These are phyloP conservation scores for Vannuccia rotundouncinata DNA, from an alignment of 2,888 invertebrate genomes.

Conservation along the genomic window DNA sequence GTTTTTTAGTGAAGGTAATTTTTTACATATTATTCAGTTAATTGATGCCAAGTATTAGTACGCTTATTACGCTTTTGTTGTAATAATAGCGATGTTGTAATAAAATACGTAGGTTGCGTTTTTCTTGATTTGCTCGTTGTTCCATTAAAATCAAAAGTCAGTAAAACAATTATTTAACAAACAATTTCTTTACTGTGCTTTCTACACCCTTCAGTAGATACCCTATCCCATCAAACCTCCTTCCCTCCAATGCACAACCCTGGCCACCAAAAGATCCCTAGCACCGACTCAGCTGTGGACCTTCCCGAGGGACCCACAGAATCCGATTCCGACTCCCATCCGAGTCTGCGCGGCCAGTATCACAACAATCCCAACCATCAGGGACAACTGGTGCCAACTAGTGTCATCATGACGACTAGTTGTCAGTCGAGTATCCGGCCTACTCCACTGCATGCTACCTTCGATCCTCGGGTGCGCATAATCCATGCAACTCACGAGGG, in stretches of 20 bases:
- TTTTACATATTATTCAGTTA: no score
- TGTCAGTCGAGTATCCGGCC: not conserved
- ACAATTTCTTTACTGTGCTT: no score
- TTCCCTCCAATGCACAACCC: not conserved
- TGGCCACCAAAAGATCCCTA: constrained; percentile 2
- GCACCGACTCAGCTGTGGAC: constrained; percentile 18
- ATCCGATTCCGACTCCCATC: constrained; percentile 25
- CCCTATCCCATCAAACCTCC: not conserved
- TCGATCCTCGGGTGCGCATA: not conserved
- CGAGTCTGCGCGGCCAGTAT: constrained; percentile 8
- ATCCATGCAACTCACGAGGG: not conserved
- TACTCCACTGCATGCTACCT: not conserved
- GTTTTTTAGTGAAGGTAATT: no score
- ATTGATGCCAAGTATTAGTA: no score
- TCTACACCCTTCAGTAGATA: no score
- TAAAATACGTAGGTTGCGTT: no score
- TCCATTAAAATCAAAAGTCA: no score
- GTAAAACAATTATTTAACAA: no score
- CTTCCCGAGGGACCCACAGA: not conserved
- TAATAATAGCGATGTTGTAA: no score
- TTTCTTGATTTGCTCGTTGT: no score
- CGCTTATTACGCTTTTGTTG: no score
- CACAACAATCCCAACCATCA: no score
- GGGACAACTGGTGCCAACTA: not conserved
- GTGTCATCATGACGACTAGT: constrained; percentile 12